Evolutionary conservation across 30 jellyfish, hydroid and myxozoan species (phyloP).

Genomic region (Catostylus mosaicus): DNA sequence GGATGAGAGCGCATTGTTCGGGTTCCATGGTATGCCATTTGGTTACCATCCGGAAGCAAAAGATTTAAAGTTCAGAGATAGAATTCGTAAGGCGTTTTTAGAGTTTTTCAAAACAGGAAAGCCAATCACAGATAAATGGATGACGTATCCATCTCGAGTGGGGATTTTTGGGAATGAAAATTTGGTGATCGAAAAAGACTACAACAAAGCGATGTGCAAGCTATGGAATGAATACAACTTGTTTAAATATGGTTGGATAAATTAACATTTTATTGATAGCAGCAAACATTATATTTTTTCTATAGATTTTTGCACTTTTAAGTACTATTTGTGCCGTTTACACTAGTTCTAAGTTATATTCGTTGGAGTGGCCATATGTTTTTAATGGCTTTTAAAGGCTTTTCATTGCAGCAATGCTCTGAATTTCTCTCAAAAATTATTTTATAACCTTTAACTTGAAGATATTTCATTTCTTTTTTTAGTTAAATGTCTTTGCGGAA

Average conservation of each 20-base stretch:
- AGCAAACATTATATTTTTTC: too few relatives aligned
- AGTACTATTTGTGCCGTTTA: too few relatives aligned
- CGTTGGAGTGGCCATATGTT: too few relatives aligned
- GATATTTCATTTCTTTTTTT: too few relatives aligned
- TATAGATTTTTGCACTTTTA: too few relatives aligned
- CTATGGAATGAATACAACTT: conserved; percentile 24
- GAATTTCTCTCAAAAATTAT: too few relatives aligned
- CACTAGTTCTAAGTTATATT: too few relatives aligned
- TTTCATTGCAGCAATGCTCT: not conserved
- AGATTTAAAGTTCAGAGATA: conserved; percentile 26
- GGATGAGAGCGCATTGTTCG: conserved; percentile 71
- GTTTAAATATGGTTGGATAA: conserved; percentile 1
- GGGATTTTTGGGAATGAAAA: conserved; percentile 34
- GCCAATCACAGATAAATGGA: conserved; percentile 26
- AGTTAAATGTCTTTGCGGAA: too few relatives aligned
- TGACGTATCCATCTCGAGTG: conserved; percentile 11
- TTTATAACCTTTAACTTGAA: too few relatives aligned
- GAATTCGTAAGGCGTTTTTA: conserved; percentile 16
- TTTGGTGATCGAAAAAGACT: not conserved
- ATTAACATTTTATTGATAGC: not conserved
- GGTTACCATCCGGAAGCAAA: conserved; percentile 3
- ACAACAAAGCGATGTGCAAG: conserved; percentile 19
- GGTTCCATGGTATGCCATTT: conserved; percentile 2
- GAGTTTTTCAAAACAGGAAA: conserved; percentile 31
- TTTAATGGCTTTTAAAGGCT: too few relatives aligned